These are phyloP conservation scores for Leptopilina drosophilae DNA, from an alignment of 2,888 invertebrate genomes.

Conservation along the genomic window DNA sequence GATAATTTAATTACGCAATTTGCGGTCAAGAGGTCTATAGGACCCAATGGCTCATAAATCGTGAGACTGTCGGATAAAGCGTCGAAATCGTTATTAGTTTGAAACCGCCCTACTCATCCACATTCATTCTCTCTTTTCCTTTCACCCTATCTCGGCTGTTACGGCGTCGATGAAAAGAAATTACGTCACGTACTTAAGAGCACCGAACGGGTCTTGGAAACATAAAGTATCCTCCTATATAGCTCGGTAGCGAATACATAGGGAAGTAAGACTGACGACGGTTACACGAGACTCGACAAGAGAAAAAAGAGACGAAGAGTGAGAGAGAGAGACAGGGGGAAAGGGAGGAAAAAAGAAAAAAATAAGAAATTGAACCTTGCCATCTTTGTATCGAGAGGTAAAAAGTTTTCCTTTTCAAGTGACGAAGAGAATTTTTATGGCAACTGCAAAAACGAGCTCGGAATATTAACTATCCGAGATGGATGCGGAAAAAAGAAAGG, in stretches of 20 bases:
- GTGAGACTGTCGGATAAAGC: slow-evolving; percentile 42
- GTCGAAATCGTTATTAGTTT: slow-evolving; percentile 53
- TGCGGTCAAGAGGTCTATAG: slow-evolving; percentile 55
- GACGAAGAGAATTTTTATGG: slow-evolving; percentile 4
- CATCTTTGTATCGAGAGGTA: slow-evolving; percentile 21
- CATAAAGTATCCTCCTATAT: slow-evolving; percentile 12
- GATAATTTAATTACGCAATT: slow-evolving; percentile 61
- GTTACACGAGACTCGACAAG: slow-evolving; percentile 31
- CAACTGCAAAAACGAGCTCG: not conserved
- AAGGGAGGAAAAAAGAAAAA: slow-evolving; percentile 5
- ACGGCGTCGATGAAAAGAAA: slow-evolving; percentile 35
- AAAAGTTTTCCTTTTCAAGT: slow-evolving; percentile 25
- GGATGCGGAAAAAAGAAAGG: slow-evolving; percentile 18
- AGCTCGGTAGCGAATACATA: not conserved
- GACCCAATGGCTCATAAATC: slow-evolving; percentile 51
- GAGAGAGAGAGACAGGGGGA: too few species aligned
- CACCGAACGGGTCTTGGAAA: slow-evolving; percentile 16
- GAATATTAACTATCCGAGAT: slow-evolving; percentile 18
- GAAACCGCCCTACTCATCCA: slow-evolving; percentile 7
- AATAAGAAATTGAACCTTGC: slow-evolving; percentile 15
- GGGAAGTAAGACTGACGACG: slow-evolving; percentile 38
- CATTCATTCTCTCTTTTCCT: slow-evolving; percentile 19
- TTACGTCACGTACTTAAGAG: slow-evolving; percentile 39
- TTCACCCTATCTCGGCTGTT: slow-evolving; percentile 12
- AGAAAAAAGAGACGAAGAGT: slow-evolving; percentile 18